Evolutionary conservation across 1,140 invertebrate genomes (phyloP), one percentile per base, ranked within the genome.

Genomic region (Microplitis demolitor): DNA sequence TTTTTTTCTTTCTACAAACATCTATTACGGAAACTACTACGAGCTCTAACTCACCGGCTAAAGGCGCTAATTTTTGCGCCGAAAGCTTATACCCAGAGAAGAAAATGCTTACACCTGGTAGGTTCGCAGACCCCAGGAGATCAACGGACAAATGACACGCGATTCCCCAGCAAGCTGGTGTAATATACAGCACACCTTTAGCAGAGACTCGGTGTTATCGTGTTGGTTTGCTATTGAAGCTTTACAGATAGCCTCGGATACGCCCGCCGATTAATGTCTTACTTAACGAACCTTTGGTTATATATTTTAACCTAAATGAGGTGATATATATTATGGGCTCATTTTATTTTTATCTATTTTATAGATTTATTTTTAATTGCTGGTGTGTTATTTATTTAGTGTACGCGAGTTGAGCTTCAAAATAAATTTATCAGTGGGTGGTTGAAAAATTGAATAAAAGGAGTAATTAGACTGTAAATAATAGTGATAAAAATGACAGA

Each of bases 91-190:
- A 11, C 39, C 3, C 5, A 84, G 83, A 84, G 79, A 75, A 62
- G 71, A 69, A 73, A 72, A 77, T 76, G 64, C 67, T 61, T 33
- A 69, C 85, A 86, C 84, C 85, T 86, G 85, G 82, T 67, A 74
- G 51, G 78, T 85, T 86, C 84, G 79, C 85, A 86, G 80, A 31
- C 83, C 78, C 73, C 83, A 72, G 83, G 83, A 86, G 84, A 86
- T 86, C 85, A 86, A 86, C 85, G 80, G 83, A 86, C 85, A 86
- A 86, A 86, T 86, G 85, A 85, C 85, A 86, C 85, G 85, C 85
- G 84, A 86, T 86, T 85, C 80, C 72, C 80, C 62, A 72, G 69
- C 76, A 78, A 74, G 70, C 77, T 71, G 66, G 34, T 58, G 45
- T 50, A 13, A 53, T 11, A 51, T 60, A 11, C 66, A 31, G 13